These are phyloP conservation scores for Mastomys natalensis DNA, from an alignment of 2,113 vertebrate species.

Conservation along the genomic window DNA sequence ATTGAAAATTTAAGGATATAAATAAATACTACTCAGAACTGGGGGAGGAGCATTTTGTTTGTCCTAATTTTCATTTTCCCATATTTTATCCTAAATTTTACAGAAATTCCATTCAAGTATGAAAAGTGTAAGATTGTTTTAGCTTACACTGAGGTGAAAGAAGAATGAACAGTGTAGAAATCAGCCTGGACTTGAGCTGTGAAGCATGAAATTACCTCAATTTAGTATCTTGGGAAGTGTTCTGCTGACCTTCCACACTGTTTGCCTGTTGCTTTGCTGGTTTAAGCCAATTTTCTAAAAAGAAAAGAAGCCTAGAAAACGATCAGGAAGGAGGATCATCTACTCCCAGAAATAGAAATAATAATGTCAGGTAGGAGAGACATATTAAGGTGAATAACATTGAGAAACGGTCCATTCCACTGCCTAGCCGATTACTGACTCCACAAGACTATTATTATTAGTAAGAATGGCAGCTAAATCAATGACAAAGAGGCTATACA, in stretches of 20 bases:
- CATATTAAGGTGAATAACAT: not conserved
- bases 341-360: not conserved
- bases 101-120: not conserved
- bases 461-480: not conserved
- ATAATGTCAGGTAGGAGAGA: not conserved
- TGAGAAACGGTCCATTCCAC: not conserved
- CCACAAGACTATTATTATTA: not conserved
- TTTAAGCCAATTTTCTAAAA: conserved; percentile 8
- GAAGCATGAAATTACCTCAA: conserved; percentile 53
- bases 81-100: conserved; percentile 5
- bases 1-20: not conserved
- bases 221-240: not conserved
- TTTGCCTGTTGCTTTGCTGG: not conserved
- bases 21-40: not conserved
- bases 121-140: conserved; percentile 3
- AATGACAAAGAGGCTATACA: not conserved
- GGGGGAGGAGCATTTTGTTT: not conserved
- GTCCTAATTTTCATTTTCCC: not conserved
- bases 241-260: not conserved
- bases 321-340: not conserved
- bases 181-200: conserved; percentile 12
- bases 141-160: conserved; percentile 5
- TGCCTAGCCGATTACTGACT: not conserved
- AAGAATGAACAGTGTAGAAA: conserved; percentile 52
- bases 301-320: not conserved